Conservation (phyloP, 30 jellyfish, hydroid and myxozoan species). For the Mastigias papua region DNA sequence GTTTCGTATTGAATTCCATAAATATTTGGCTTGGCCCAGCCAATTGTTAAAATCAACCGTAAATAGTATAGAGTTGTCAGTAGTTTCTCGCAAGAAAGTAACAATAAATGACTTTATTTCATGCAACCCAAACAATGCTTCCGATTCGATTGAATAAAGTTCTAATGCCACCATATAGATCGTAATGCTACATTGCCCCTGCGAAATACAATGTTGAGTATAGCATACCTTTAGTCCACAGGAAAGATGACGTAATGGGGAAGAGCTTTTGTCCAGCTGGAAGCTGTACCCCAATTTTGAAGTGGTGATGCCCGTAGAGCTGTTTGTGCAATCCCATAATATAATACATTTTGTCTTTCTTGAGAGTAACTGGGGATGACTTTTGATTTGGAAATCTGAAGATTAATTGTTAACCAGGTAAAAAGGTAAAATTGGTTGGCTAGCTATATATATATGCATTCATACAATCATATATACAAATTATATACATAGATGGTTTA, state of each 20-base stretch:
- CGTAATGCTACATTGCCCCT: no score
- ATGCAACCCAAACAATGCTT: no score
- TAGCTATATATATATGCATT: neutral
- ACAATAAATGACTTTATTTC: no score
- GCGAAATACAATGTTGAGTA: neutral
- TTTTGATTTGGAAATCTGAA: constrained; percentile 82
- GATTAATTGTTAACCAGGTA: neutral
- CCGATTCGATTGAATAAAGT: no score
- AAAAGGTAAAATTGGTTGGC: neutral
- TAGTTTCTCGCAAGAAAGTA: no score
- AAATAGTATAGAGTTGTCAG: no score
- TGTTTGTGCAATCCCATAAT: constrained; percentile 88
- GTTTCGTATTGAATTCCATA: no score
- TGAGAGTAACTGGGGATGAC: constrained; percentile 67
- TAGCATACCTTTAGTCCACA: constrained; percentile 53
- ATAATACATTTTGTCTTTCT: constrained; percentile 77
- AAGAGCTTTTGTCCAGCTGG: constrained; percentile 80
- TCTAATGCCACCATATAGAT: no score
- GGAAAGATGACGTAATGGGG: constrained; percentile 74
- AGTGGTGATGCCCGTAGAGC: constrained; percentile 82
- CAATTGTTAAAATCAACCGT: no score
- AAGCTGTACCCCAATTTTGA: constrained; percentile 84
- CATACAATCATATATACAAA: no score
- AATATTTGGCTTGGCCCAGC: no score
- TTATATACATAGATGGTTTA: no score